Percentiles rank a stretch among this genome's conserved stretches.
Conservation (phyloP, 2,888 invertebrate genomes). For the Macrosoma leucophasiata region DNA sequence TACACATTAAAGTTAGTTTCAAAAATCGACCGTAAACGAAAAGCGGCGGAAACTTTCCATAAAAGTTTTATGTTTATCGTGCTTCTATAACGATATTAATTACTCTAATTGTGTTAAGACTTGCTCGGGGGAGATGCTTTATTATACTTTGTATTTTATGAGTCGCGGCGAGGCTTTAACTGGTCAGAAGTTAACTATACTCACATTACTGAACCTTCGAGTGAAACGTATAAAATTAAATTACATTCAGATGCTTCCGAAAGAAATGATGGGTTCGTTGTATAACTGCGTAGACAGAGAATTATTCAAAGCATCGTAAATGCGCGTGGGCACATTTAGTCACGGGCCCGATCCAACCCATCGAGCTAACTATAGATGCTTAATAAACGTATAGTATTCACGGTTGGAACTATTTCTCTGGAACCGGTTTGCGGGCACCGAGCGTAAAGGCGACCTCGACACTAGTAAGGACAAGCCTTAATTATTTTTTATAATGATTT, state of each 20-base stretch:
- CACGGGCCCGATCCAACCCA: slow-evolving; percentile 49
- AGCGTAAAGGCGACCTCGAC: slow-evolving; percentile 20
- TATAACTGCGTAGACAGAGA: slow-evolving; percentile 24
- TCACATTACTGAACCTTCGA: too few relatives aligned
- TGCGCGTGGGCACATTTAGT: slow-evolving; percentile 69
- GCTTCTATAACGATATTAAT: too few relatives aligned
- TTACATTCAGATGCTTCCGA: slow-evolving; percentile 25
- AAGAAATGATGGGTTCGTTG: slow-evolving; percentile 20
- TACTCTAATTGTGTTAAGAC: too few relatives aligned
- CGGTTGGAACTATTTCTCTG: slow-evolving; percentile 51
- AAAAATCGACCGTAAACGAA: too few relatives aligned
- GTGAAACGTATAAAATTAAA: slow-evolving; percentile 26
- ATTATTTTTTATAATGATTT: too few relatives aligned
- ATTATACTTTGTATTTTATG: too few relatives aligned
- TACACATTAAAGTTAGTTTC: too few relatives aligned
- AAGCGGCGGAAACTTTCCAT: too few relatives aligned
- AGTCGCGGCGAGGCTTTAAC: too few relatives aligned
- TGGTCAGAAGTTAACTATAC: too few relatives aligned
- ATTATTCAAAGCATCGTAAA: slow-evolving; percentile 51
- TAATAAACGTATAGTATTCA: slow-evolving; percentile 46
- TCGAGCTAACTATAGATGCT: slow-evolving; percentile 43
- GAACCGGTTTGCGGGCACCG: slow-evolving; percentile 49
- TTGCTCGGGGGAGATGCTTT: too few relatives aligned
- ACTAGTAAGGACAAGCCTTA: slow-evolving; percentile 31
- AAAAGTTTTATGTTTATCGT: too few relatives aligned